Evolutionary conservation across 2,797 vertebrate species (phyloP), one percentile per base, ranked within the genome.

Genomic region (Chelon labrosus): DNA sequence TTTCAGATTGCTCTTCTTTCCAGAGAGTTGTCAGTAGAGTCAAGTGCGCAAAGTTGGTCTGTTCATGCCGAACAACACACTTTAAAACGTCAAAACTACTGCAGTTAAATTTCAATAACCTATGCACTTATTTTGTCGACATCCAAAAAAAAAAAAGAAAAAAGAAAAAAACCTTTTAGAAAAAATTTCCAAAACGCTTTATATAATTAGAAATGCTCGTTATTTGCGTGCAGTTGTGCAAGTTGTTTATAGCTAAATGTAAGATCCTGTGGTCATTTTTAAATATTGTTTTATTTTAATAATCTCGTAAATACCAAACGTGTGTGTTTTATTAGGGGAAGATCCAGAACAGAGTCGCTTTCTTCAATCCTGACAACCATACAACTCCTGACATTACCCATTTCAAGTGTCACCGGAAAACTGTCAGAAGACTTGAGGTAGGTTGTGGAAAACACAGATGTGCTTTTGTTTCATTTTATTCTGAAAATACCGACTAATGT

Each of bases 391-490:
- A 93, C 92, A 94, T 92, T 91, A 94, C 95, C 95, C 89, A 88
- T 95, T 94, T 95, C 95, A 93, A 93, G 94, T 94, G 94, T 94
- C 95, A 93, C 93, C 92, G 92, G 95, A 92, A 94, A 93, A 93
- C 95, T 94, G 93, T 95, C 93, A 94, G 88, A 94, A 94, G 92
- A 95, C 95, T 94, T 96, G 96, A 97, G 97, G 97, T 97, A 95
- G 83, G 89, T 75, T 57, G 27, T 39, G 19, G 42, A 68, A 51
- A 52, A 46, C 5, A 47, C 13, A 38, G 5, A 41, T 53, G 9
- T 50, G 10, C 12, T 47, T 10, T n/a, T 37, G 13, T 58, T 65
- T 22, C 0, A 11, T 68, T 46, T 17, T 38, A 39, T 64, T 64
- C n/a, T 65, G 7, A 37, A 12, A 53, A 22, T 31, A 19, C 47